These are phyloP conservation scores for Lordiphosa clarofinis DNA, from an alignment of 1,140 invertebrate genomes.

Conservation along the genomic window DNA sequence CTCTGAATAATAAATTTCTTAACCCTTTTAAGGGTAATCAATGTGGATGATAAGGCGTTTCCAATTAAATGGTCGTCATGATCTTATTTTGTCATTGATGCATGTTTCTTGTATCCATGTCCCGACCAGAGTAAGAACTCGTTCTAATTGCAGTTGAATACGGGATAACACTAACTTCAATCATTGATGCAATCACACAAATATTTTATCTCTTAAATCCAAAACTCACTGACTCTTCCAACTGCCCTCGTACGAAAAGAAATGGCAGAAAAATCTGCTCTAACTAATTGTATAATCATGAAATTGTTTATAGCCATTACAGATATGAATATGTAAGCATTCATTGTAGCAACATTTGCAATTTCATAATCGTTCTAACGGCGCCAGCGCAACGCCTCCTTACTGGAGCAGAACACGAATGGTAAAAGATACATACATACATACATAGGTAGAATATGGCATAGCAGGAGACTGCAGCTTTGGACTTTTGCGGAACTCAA, in stretches of 20 bases:
- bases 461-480: no score
- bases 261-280: constrained; percentile 15
- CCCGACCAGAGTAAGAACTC: no score
- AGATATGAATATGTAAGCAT: constrained; percentile 41
- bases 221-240: not conserved
- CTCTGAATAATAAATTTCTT: no score
- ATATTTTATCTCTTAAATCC: no score
- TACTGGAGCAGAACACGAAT: constrained; percentile 65
- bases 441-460: constrained; percentile 2
- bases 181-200: no score
- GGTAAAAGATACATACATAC: not conserved
- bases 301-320: constrained; percentile 34
- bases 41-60: no score
- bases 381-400: constrained; percentile 25
- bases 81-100: no score
- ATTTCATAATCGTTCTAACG: constrained; percentile 69
- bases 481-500: constrained; percentile 27
- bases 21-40: no score
- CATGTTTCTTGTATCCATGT: no score
- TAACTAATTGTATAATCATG: constrained; percentile 67
- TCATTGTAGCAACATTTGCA: constrained; percentile 44
- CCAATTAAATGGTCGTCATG: no score
- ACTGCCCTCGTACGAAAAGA: constrained; percentile 7
- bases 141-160: no score
- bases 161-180: no score